Conservation (phyloP, 2,113 vertebrate genomes). For the Sula dactylatra region DNA sequence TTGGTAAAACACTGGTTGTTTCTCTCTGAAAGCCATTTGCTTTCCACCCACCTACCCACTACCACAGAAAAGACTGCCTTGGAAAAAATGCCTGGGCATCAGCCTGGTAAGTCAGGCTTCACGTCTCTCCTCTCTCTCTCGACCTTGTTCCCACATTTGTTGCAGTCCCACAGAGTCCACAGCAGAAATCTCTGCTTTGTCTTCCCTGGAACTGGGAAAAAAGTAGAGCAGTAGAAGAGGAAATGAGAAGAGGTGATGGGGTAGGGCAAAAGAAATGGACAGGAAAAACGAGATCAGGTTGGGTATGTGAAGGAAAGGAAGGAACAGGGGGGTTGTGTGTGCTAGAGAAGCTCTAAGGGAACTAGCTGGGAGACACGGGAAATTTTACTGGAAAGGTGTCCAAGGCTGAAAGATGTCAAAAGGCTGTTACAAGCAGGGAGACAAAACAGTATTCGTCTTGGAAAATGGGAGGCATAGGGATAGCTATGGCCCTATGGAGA, state of each 20-base stretch:
- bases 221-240: background rate
- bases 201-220: background rate
- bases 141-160: background rate
- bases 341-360: background rate
- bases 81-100: background rate
- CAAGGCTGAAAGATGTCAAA: background rate
- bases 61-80: background rate
- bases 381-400: background rate
- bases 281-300: background rate
- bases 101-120: background rate
- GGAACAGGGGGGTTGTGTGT: background rate
- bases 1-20: background rate
- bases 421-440: background rate
- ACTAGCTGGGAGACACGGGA: background rate
- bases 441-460: background rate
- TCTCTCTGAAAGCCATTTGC: background rate
- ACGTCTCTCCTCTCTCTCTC: background rate
- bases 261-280: background rate
- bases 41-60: background rate
- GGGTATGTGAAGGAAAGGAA: background rate
- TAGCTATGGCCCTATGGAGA: background rate
- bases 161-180: background rate
- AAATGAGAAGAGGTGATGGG: background rate
- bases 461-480: background rate
- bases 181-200: background rate